Evolutionary conservation across 2,888 invertebrate species (phyloP).

Genomic region (Ochropacha duplaris): DNA sequence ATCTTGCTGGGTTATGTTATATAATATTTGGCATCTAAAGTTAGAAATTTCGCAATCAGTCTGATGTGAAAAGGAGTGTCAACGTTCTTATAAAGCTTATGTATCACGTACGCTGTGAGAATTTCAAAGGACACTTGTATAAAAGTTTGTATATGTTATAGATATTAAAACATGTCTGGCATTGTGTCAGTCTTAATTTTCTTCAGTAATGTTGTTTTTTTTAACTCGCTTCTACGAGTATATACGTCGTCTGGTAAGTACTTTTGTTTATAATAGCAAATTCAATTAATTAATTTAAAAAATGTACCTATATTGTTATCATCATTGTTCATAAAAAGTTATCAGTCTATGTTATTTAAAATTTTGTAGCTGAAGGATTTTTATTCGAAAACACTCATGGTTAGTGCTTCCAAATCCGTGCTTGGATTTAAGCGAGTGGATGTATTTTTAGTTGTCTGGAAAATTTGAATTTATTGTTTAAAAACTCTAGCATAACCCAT

Average conservation of each 20-base stretch:
- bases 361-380: neutral
- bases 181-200: neutral
- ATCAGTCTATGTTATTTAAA: too few relatives aligned
- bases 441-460: neutral
- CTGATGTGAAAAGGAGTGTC: neutral
- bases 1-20: neutral
- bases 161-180: neutral
- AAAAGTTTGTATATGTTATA: neutral
- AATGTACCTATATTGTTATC: too few relatives aligned
- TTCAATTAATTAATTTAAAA: too few relatives aligned
- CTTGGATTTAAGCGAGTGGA: neutral
- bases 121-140: neutral
- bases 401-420: neutral
- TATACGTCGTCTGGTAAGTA: neutral
- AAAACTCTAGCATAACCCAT: constrained; percentile 23
- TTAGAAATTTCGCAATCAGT: neutral
- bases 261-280: too few relatives aligned
- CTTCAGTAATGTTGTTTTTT: neutral
- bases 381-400: neutral
- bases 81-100: neutral
- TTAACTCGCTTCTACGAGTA: too few relatives aligned
- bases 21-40: neutral
- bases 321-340: neutral
- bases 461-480: constrained; percentile 14
- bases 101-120: neutral